Evolutionary conservation across 2,113 vertebrate species (phyloP).

Genomic region (Tenebrosternarchus preto): DNA sequence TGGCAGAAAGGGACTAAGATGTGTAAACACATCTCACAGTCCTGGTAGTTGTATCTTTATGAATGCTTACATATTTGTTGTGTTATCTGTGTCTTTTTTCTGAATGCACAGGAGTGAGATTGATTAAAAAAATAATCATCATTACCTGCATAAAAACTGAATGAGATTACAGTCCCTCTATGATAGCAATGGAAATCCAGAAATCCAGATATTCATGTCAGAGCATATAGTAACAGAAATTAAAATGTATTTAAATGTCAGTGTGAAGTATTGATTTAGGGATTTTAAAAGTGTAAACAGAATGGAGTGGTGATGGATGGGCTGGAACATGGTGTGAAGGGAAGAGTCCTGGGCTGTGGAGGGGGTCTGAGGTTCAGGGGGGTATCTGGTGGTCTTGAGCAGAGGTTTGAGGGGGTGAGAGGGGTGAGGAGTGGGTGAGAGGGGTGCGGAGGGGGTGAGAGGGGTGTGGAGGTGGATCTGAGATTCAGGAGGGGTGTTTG

Average conservation of each 20-base stretch:
- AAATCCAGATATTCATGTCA: conserved; percentile 25
- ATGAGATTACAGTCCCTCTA: too few species aligned
- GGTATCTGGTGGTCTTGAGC: too few species aligned
- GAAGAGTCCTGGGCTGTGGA: conserved; percentile 45
- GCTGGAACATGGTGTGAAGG: conserved; percentile 3
- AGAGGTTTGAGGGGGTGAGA: conserved; percentile 32
- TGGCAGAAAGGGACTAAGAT: conserved; percentile 47
- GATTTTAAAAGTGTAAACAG: conserved; percentile 64
- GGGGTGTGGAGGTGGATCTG: conserved; percentile 54
- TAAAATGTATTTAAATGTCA: conserved; percentile 65
- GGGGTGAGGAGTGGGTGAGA: conserved; percentile 61
- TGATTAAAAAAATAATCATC: too few species aligned
- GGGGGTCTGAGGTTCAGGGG: conserved; percentile 58
- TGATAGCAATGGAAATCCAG: background rate
- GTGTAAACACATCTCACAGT: conserved; percentile 36
- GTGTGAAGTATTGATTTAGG: conserved; percentile 66
- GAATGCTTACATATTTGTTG: background rate
- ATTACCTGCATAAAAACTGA: too few species aligned
- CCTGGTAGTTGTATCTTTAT: background rate
- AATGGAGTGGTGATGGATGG: conserved; percentile 59
- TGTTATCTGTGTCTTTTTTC: background rate
- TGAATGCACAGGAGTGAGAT: too few species aligned
- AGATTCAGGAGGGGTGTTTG: background rate
- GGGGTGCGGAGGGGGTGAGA: too few species aligned
- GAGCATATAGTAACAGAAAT: conserved; percentile 29